Conservation (phyloP, 1,140 invertebrate genomes). For the Polypedilum pembai region DNA sequence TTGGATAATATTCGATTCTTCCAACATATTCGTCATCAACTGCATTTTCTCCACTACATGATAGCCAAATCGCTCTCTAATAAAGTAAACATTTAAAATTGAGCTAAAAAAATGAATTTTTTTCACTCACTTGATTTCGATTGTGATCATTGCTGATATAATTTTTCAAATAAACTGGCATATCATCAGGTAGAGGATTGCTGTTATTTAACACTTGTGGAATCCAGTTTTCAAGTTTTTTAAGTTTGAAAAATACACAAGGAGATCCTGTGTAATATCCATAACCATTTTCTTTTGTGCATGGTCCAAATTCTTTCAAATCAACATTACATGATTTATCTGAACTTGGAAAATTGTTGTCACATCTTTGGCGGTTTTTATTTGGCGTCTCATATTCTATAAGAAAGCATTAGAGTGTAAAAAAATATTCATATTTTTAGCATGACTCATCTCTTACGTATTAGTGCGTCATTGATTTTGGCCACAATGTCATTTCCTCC, state of each 20-base stretch:
- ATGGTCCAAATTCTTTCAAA: constrained; percentile 54
- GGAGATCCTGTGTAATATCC: constrained; percentile 69
- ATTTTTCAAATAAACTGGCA: constrained; percentile 58
- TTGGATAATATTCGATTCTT: constrained; percentile 43
- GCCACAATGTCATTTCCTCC: not conserved
- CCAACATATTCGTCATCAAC: constrained; percentile 52
- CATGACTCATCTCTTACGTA: not conserved
- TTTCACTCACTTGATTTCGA: not conserved
- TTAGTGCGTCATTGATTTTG: not conserved
- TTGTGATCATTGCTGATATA: constrained; percentile 46
- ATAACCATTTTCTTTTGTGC: constrained; percentile 60
- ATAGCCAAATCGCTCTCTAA: constrained; percentile 45
- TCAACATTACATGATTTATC: constrained; percentile 65
- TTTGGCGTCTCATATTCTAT: not conserved
- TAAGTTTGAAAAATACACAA: constrained; percentile 75
- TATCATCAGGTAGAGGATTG: constrained; percentile 50
- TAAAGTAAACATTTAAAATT: too few relatives aligned
- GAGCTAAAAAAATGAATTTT: constrained; percentile 41
- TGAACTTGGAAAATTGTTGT: constrained; percentile 52
- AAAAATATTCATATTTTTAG: not conserved
- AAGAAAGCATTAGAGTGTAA: not conserved
- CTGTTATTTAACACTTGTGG: constrained; percentile 62
- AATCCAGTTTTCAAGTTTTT: constrained; percentile 69
- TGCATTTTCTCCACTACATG: constrained; percentile 50
- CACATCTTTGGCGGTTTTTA: constrained; percentile 49